Percentiles rank a stretch among this genome's conserved stretches.
These are phyloP conservation scores for Ptilorrhoa leucosticta DNA, from an alignment of 2,113 vertebrate species.

Conservation along the genomic window DNA sequence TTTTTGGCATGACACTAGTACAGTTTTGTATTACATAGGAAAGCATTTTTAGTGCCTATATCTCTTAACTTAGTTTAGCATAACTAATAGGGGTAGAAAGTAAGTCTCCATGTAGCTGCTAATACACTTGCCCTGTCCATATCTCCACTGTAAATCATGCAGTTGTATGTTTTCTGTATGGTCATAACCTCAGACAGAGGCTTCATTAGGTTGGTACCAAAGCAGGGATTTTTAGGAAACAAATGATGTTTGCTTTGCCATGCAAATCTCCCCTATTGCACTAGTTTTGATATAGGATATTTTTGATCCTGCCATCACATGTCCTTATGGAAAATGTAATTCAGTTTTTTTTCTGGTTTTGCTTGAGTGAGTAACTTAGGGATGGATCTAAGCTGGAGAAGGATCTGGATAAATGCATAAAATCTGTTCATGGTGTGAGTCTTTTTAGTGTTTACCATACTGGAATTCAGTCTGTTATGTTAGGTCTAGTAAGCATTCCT, in stretches of 20 bases:
- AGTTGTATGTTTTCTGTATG: not conserved
- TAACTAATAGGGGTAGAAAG: not conserved
- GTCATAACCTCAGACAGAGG: not conserved
- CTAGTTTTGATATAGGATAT: not conserved
- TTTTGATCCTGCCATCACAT: not conserved
- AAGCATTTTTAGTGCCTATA: not conserved
- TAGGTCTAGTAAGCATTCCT: not conserved
- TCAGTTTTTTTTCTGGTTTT: not conserved
- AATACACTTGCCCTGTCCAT: not conserved
- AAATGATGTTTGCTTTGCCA: not conserved
- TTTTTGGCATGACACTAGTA: not conserved
- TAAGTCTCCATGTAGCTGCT: not conserved
- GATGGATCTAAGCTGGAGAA: not conserved
- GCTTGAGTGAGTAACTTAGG: not conserved
- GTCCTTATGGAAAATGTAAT: not conserved
- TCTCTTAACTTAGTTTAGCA: not conserved
- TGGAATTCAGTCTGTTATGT: not conserved
- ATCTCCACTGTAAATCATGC: not conserved
- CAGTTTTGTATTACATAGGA: not conserved
- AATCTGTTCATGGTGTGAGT: not conserved
- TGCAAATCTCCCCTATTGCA: not conserved
- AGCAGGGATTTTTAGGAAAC: not conserved
- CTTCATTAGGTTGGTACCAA: not conserved
- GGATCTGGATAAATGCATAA: not conserved
- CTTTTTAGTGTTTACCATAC: not conserved